Evolutionary conservation across 2,888 invertebrate species (phyloP).

Genomic region (Petrolisthes manimaculis): DNA sequence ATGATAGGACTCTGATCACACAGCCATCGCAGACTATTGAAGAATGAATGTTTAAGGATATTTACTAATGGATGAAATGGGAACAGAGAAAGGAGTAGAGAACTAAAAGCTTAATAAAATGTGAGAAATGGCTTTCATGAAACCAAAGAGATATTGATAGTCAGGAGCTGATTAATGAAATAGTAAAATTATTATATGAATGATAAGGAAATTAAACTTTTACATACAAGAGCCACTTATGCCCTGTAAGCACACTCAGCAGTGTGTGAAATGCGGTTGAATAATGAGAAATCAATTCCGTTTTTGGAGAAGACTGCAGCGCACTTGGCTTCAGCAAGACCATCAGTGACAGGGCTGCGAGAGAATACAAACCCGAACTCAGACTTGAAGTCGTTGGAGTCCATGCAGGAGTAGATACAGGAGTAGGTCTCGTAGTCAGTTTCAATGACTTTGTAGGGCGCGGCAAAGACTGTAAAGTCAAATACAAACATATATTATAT

Average conservation of each 20-base stretch:
- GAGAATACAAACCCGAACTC: constrained; percentile 49
- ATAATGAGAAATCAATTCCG: constrained; percentile 33
- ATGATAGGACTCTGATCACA: too few relatives aligned
- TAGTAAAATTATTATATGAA: too few relatives aligned
- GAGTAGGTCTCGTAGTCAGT: constrained; percentile 49
- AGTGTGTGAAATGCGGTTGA: constrained; percentile 24
- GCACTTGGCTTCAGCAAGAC: constrained; percentile 32
- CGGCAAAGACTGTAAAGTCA: constrained; percentile 19
- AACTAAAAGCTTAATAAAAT: too few relatives aligned
- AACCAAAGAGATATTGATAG: too few relatives aligned
- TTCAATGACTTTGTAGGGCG: constrained; percentile 35
- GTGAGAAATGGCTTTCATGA: too few relatives aligned
- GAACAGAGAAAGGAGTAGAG: too few relatives aligned
- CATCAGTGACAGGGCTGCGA: constrained; percentile 33
- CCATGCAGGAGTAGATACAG: constrained; percentile 46
- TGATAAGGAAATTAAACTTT: too few relatives aligned
- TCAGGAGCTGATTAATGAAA: too few relatives aligned
- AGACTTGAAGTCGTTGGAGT: constrained; percentile 35
- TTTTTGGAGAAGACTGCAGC: constrained; percentile 29
- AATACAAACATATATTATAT: background rate
- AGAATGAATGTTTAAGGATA: too few relatives aligned
- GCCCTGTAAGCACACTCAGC: constrained; percentile 43
- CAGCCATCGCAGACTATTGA: too few relatives aligned
- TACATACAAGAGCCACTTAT: background rate
- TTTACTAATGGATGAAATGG: too few relatives aligned